phyloP scores from a whole-genome alignment of 1,140 invertebrate genomes.

The Thereuonema tuberculata region DNA sequence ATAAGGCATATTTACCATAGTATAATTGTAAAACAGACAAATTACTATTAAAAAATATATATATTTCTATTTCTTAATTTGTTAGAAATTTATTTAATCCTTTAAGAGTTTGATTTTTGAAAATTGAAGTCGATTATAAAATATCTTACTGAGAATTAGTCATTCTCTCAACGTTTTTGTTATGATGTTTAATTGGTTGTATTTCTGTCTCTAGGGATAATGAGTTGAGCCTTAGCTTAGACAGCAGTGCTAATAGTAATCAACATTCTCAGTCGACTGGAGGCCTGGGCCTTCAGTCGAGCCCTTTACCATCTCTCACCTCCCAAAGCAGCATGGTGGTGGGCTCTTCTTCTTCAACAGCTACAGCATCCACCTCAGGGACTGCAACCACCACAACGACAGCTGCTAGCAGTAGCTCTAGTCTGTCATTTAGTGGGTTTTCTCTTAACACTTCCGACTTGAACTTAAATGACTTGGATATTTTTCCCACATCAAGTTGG shows the following conservation, averaged over 20 bases:
- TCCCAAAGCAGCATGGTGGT: not conserved
- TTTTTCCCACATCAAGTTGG: slow-evolving; percentile 35
- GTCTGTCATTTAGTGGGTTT: slow-evolving; percentile 16
- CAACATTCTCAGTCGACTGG: not conserved
- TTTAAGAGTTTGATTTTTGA: too few species aligned
- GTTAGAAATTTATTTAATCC: too few species aligned
- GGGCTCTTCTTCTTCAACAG: slow-evolving; percentile 6
- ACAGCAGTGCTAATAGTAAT: slow-evolving; percentile 30
- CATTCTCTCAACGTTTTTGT: too few species aligned
- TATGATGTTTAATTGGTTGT: too few species aligned
- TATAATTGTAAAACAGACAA: too few species aligned
- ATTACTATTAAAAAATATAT: too few species aligned
- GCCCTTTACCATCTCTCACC: not conserved
- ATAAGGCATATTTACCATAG: too few species aligned
- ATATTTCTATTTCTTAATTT: too few species aligned
- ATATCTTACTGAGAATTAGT: too few species aligned
- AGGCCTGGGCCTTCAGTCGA: not conserved
- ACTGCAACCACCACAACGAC: slow-evolving; percentile 9
- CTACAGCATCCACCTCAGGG: slow-evolving; percentile 3
- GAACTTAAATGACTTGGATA: slow-evolving; percentile 34
- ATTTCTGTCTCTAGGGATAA: slow-evolving; percentile 29
- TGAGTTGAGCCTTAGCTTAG: slow-evolving; percentile 19
- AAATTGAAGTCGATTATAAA: too few species aligned
- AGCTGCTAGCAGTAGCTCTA: slow-evolving; percentile 20
- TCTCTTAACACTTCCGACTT: slow-evolving; percentile 27